phyloP scores from a whole-genome alignment of 1,140 invertebrate genomes.

The Rhagoletis pomonella region DNA sequence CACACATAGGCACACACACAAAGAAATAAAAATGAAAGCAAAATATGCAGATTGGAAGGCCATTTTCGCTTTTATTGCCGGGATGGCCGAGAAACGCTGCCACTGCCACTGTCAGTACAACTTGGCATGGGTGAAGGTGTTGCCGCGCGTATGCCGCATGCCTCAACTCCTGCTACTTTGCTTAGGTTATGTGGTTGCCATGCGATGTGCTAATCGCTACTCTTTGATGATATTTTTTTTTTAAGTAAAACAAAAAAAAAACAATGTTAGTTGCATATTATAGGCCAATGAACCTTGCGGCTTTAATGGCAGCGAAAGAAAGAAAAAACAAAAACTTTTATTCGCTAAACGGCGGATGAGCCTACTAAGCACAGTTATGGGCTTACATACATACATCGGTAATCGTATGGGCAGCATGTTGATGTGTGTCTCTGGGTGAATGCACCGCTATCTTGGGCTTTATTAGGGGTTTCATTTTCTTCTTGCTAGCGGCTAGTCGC shows the following conservation, averaged over 20 bases:
- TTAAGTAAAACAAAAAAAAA: not conserved
- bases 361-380: not conserved
- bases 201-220: slow-evolving; percentile 18
- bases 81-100: not conserved
- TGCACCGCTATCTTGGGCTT: slow-evolving; percentile 28
- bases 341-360: not conserved
- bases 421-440: slow-evolving; percentile 26
- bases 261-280: not conserved
- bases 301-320: not conserved
- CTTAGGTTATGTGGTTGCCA: not conserved
- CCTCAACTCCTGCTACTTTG: not conserved
- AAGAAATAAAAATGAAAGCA: too few relatives aligned
- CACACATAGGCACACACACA: too few relatives aligned
- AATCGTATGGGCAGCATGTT: not conserved
- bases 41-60: not conserved
- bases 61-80: not conserved
- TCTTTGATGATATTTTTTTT: not conserved
- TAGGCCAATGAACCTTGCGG: not conserved
- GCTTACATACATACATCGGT: not conserved
- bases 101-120: not conserved
- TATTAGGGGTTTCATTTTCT: not conserved
- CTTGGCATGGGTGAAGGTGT: not conserved
- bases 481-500: not conserved
- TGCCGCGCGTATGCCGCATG: not conserved
- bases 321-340: not conserved